A percentile compares a stretch with the other conserved stretches of the same genome.
Conservation (phyloP, 2,888 invertebrate species). For the Xestia c-nigrum region DNA sequence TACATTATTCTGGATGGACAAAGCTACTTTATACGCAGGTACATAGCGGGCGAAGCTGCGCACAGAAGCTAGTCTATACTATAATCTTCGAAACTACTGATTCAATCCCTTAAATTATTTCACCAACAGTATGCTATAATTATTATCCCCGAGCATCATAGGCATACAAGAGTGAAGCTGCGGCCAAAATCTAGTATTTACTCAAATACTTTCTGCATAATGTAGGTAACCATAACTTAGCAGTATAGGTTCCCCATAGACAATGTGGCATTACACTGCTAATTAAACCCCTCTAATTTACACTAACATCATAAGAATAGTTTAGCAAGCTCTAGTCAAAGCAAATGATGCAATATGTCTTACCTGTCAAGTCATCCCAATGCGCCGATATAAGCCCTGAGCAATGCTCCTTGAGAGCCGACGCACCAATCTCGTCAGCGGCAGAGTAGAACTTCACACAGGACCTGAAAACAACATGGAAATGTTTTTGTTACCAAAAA, state of each 20-base stretch:
- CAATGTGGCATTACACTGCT: slow-evolving; percentile 16
- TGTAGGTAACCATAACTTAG: no score
- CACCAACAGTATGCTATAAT: no score
- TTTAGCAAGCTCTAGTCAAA: not conserved
- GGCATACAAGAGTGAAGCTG: not conserved
- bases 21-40: not conserved
- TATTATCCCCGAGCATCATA: no score
- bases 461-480: slow-evolving; percentile 81
- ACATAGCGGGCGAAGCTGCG: not conserved
- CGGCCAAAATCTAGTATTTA: not conserved
- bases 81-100: no score
- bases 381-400: slow-evolving; percentile 97
- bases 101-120: no score
- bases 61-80: not conserved
- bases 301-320: not conserved
- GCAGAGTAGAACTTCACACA: slow-evolving; percentile 97
- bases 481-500: not conserved
- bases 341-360: not conserved
- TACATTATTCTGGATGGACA: not conserved
- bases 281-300: slow-evolving; percentile 18
- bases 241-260: no score
- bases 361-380: slow-evolving; percentile 95
- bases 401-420: slow-evolving; percentile 95
- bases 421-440: slow-evolving; percentile 97
- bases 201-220: not conserved